Evolutionary conservation across 2,888 invertebrate species (phyloP), one percentile per base, ranked within the genome.

Genomic region (Rotaria sp.): DNA sequence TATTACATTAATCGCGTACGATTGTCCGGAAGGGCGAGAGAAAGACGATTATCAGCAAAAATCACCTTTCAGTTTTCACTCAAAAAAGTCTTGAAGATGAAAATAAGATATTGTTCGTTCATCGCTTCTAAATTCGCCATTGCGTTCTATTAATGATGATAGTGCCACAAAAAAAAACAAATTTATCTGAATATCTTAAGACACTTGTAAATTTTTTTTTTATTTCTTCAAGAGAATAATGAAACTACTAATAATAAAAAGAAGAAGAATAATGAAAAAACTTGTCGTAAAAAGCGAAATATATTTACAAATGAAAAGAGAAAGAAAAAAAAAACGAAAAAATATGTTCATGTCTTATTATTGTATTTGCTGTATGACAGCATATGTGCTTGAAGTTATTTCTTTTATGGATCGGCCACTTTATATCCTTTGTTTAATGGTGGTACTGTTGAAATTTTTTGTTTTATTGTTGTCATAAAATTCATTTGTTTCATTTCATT

Each of bases 151-250:
- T n/a, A n/a, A n/a, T n/a, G n/a, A n/a, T n/a, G n/a, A n/a, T n/a
- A n/a, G n/a, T n/a, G 11, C 45, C 7, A 45, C 5, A 8, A 45
- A 45, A 45, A 45, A 45, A 5, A 48, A 48, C 10, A 11, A 2
- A 15, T 48, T 48, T 2, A 48, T 48, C 2, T 48, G 11, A 48
- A 15, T 52, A 10, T 52, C 11, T 52, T 7, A 52, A 52, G 24
- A 52, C 52, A 52, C 52, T 52, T 52, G 18, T 50, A 50, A 50
- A 45, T 50, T 52, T 52, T 21, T 4, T 24, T 57, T 67, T 67
- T 67, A 67, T 67, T 67, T 67, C 67, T 67, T 67, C 67, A 67
- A 67, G 30, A 67, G 67, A 67, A 67, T 35, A n/a, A 67, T 67
- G 2, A 59, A 13, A 18, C 67, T 67, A 67, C 67, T 11, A 35